These are phyloP conservation scores for Moxostoma hubbsi DNA, from an alignment of 2,797 vertebrate genomes.

Conservation along the genomic window DNA sequence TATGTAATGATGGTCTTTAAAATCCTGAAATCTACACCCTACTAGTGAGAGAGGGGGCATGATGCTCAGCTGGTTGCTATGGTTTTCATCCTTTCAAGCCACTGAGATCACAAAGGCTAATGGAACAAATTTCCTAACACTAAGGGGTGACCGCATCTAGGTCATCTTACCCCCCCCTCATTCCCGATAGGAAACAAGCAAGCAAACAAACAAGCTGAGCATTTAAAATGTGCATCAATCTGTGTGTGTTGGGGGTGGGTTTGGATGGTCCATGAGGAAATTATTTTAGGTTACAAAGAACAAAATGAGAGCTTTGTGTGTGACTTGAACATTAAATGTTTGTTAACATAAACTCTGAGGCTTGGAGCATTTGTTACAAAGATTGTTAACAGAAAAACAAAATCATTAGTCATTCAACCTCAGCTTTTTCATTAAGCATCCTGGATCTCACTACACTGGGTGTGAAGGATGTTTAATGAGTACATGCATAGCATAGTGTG, in stretches of 20 bases:
- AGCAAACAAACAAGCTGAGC: constrained; percentile 20
- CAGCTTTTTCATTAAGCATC: neutral
- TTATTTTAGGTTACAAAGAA: neutral
- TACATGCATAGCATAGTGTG: neutral
- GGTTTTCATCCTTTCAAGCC: constrained; percentile 27
- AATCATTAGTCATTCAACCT: neutral
- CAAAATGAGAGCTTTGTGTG: neutral
- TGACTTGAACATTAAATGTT: neutral
- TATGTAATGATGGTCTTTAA: constrained; percentile 28
- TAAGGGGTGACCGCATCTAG: constrained; percentile 34
- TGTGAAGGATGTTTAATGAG: constrained; percentile 20
- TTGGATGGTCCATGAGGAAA: neutral
- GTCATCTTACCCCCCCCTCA: constrained; percentile 33
- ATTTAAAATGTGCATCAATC: constrained; percentile 12
- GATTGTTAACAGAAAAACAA: neutral
- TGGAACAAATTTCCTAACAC: constrained; percentile 51
- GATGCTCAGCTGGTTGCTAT: constrained; percentile 39
- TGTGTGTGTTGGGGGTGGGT: neutral
- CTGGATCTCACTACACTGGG: neutral
- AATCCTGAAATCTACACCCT: constrained; percentile 12
- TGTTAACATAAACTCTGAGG: neutral
- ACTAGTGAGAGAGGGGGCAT: constrained; percentile 9
- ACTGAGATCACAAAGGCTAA: constrained; percentile 42
- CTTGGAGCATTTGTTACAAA: neutral
- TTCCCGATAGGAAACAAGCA: constrained; percentile 27